Evolutionary conservation across 2,113 vertebrate genomes (phyloP).

Genomic region (Balaenoptera acutorostrata): DNA sequence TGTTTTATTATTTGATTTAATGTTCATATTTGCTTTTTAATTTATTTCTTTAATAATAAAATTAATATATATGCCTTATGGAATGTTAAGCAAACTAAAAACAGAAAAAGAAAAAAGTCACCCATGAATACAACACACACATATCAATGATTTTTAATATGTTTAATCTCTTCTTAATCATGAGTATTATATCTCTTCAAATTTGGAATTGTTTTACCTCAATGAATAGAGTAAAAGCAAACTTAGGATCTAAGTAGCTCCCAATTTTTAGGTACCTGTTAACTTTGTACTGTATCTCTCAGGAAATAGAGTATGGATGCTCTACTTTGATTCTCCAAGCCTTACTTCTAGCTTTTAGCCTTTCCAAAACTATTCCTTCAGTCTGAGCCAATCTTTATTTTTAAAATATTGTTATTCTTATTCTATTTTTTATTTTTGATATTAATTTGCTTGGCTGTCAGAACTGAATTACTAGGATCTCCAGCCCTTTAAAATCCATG

Average conservation of each 20-base stretch:
- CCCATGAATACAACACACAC: background rate
- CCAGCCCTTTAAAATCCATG: background rate
- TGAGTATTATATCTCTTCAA: background rate
- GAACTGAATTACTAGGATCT: background rate
- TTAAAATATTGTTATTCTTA: background rate
- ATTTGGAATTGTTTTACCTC: background rate
- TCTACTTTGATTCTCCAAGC: background rate
- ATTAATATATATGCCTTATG: background rate
- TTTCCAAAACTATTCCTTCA: background rate
- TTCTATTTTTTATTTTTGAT: background rate
- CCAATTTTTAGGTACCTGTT: background rate
- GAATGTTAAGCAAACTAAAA: background rate
- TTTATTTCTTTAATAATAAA: background rate
- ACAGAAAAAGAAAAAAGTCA: background rate
- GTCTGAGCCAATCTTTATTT: background rate
- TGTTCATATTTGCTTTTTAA: background rate
- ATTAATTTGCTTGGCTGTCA: background rate
- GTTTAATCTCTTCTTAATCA: background rate
- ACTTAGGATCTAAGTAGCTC: background rate
- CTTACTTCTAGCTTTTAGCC: background rate
- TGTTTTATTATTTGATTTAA: background rate
- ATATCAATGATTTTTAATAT: background rate
- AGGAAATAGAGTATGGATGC: fast-evolving
- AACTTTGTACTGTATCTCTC: background rate
- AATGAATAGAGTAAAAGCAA: background rate